Evolutionary conservation across 2,888 invertebrate genomes (phyloP).

Genomic region (Lepidocyrtoides sp.): DNA sequence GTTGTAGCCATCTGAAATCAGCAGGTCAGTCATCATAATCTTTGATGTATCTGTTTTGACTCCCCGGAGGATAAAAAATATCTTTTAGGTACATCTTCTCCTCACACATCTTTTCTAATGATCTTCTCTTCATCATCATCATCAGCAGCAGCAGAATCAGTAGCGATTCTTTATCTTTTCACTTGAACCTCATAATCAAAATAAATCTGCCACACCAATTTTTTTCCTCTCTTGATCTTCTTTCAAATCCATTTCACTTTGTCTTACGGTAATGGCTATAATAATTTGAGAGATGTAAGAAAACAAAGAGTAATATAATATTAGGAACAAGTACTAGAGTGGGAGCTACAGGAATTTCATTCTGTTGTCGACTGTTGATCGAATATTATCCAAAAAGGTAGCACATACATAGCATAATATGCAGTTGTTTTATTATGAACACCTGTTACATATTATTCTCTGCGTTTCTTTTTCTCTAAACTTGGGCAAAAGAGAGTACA

Average conservation of each 20-base stretch:
- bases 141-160: neutral
- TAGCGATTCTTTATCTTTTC: slow-evolving; percentile 43
- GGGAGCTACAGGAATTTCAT: neutral
- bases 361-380: no score
- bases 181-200: slow-evolving; percentile 60
- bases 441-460: slow-evolving; percentile 59
- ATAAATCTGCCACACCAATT: slow-evolving; percentile 69
- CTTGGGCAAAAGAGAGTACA: slow-evolving; percentile 34
- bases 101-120: slow-evolving; percentile 28
- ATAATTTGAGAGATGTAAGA: neutral
- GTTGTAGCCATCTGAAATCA: slow-evolving; percentile 58
- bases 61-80: slow-evolving; percentile 66
- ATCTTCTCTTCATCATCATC: neutral
- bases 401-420: no score
- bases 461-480: neutral
- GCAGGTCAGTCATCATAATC: slow-evolving; percentile 41
- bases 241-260: slow-evolving; percentile 34
- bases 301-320: neutral
- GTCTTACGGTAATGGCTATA: slow-evolving; percentile 42
- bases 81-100: slow-evolving; percentile 56
- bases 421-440: neutral
- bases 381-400: no score
- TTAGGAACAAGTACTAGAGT: neutral
- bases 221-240: slow-evolving; percentile 20
- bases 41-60: slow-evolving; percentile 27